Conservation (phyloP, 2,888 invertebrate genomes). For the Hartigia nigra region DNA sequence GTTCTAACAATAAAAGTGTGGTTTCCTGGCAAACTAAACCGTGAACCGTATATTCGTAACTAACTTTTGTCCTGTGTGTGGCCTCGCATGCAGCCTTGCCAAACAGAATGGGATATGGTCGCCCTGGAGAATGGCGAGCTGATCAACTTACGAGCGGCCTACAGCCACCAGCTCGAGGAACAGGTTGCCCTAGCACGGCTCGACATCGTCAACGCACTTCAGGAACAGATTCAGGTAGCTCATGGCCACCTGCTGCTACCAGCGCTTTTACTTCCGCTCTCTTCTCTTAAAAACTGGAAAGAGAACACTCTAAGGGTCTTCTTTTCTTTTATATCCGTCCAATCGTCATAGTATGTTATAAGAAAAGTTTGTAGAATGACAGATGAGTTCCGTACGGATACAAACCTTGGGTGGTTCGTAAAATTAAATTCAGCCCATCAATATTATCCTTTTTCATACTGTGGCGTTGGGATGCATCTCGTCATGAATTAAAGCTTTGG, state of each 20-base stretch:
- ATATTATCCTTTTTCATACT: not conserved
- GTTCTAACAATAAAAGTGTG: not conserved
- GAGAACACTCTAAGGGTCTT: not conserved
- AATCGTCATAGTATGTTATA: not conserved
- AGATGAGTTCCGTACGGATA: not conserved
- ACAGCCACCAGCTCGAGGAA: conserved; percentile 68
- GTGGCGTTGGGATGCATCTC: not conserved
- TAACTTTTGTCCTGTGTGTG: conserved; percentile 26
- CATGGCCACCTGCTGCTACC: conserved; percentile 24
- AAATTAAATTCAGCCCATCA: not conserved
- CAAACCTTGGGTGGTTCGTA: not conserved
- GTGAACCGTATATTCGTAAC: conserved; percentile 35
- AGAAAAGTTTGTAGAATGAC: not conserved
- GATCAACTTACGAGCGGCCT: conserved; percentile 55
- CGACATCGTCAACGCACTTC: conserved; percentile 77
- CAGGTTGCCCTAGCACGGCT: conserved; percentile 74
- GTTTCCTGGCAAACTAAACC: not conserved
- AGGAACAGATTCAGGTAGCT: conserved; percentile 80
- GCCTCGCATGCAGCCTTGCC: conserved; percentile 60
- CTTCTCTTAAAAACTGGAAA: not conserved
- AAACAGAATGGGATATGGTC: conserved; percentile 58
- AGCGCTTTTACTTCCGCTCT: not conserved
- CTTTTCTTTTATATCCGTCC: not conserved
- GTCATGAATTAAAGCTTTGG: not conserved
- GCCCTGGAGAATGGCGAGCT: conserved; percentile 55